phyloP scores from a whole-genome alignment of 1,140 invertebrate genomes.

The Polyergus mexicanus region DNA sequence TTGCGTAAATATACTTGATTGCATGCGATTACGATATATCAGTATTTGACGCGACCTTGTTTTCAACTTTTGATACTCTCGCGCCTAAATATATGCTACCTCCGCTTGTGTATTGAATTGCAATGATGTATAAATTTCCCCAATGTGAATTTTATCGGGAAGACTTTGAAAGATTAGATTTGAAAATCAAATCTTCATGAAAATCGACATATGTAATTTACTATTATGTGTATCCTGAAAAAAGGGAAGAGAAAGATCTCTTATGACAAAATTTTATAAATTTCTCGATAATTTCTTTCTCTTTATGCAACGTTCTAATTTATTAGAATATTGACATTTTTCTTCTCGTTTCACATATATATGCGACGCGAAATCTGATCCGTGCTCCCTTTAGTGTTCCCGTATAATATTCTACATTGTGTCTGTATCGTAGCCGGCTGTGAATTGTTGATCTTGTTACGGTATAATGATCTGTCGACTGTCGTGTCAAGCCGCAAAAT shows the following conservation, averaged over 20 bases:
- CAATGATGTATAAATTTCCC: not conserved
- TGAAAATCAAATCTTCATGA: not conserved
- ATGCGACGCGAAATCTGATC: not conserved
- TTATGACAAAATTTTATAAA: not conserved
- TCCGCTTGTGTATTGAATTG: not conserved
- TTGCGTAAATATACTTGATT: not conserved
- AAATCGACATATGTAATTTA: not conserved
- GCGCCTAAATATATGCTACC: conserved; percentile 6
- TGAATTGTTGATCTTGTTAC: conserved; percentile 48
- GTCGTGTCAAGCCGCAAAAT: conserved; percentile 35
- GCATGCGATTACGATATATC: not conserved
- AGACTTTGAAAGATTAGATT: not conserved
- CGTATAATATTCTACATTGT: not conserved
- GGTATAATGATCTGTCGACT: conserved; percentile 7
- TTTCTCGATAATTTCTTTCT: not conserved
- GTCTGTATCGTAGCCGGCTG: too few relatives aligned
- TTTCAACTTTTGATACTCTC: not conserved
- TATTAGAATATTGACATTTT: not conserved
- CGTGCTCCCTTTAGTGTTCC: not conserved
- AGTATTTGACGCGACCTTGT: not conserved
- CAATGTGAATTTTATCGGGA: too few relatives aligned
- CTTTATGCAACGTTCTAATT: not conserved
- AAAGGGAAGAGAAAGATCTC: not conserved
- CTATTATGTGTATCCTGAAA: not conserved
- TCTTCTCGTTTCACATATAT: not conserved